phyloP scores from a whole-genome alignment of 2,888 invertebrate genomes.

The Hemistola chrysoprasaria region DNA sequence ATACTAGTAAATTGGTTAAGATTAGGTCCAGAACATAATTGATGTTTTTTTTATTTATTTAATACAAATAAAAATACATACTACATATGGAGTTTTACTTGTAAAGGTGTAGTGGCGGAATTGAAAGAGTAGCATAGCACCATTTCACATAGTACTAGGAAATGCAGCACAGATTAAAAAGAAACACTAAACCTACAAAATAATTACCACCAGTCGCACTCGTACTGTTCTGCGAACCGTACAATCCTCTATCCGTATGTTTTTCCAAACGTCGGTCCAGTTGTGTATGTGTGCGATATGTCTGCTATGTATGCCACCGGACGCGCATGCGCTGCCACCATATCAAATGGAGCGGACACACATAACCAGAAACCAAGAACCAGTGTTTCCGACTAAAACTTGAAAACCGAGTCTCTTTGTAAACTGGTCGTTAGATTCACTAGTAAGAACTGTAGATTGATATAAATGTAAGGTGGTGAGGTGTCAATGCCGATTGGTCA shows the following conservation, averaged over 20 bases:
- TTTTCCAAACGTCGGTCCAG: slow-evolving; percentile 70
- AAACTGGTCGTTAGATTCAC: slow-evolving; percentile 16
- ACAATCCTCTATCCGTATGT: slow-evolving; percentile 57
- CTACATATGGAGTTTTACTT: too few species aligned
- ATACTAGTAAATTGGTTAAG: too few species aligned
- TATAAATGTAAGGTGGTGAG: slow-evolving; percentile 23
- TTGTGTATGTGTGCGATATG: slow-evolving; percentile 73
- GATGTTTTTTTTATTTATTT: too few species aligned
- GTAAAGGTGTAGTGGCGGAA: too few species aligned
- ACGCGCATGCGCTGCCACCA: slow-evolving; percentile 58
- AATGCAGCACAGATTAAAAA: slow-evolving; percentile 2
- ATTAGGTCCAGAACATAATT: too few species aligned
- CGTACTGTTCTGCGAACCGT: slow-evolving; percentile 30
- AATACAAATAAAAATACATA: too few species aligned
- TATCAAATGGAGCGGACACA: slow-evolving; percentile 78
- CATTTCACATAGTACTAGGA: neutral
- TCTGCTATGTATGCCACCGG: slow-evolving; percentile 77
- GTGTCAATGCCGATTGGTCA: slow-evolving; percentile 23
- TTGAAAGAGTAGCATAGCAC: too few species aligned
- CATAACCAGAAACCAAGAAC: slow-evolving; percentile 39
- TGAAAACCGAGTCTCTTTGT: slow-evolving; percentile 13
- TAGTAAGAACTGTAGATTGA: slow-evolving; percentile 20
- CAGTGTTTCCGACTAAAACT: slow-evolving; percentile 11
- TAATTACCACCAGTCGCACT: slow-evolving; percentile 12
- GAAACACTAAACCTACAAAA: slow-evolving; percentile 8